Base-by-base conservation (phyloP, 2,888 invertebrate species). In the Melipona beecheii region DNA sequence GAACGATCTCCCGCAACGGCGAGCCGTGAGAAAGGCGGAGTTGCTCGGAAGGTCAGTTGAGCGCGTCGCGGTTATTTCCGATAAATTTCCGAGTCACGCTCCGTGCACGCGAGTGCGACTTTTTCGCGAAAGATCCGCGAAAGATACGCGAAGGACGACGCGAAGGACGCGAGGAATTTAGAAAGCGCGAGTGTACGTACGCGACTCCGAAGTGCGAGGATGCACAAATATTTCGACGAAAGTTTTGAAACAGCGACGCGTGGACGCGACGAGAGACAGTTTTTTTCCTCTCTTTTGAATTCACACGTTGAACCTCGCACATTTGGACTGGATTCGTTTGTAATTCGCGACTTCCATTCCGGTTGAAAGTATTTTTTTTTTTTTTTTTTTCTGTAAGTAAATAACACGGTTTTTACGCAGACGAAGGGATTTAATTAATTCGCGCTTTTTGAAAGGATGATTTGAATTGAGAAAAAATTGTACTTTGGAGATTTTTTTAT, bases 1-100 rank as follows among this genome's bases (percentile, higher is more conserved):
- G 69, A 76, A 74, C 64, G 31, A 31, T 31, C 70, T 76, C 68
- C 21, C 49, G 54, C 43, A 58, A 58, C 58, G 17, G 24, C 31
- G 66, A 64, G 24, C 54, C 71, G 76, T 68, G 79, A 77, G 84
- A 77, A 85, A 75, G 84, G 60, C 36, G 36, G 43, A 52, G 60
- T 27, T 49, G 52, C 27, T 43, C 36, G 31, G 64, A 78, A 83
- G 68, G 84, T 75, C 70, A 15, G 36, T 24, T 60, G 17, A 21
- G 77, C 77, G 77, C 50, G 70, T 56, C 60, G 54, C 15, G 60
- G 65, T 36, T 49, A 27, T n/a, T n/a, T n/a, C n/a, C n/a, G n/a
- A 69, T 77, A 66, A 70, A 82, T 77, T n/a, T 36, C 19, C 15
- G 76, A 64, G 76, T 60, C 81, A 73, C 36, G 60, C n/a, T 19